A percentile compares a stretch with the other conserved stretches of the same genome.
phyloP scores from a whole-genome alignment of 2,888 invertebrate species.

The Caenorhabditis sp. region DNA sequence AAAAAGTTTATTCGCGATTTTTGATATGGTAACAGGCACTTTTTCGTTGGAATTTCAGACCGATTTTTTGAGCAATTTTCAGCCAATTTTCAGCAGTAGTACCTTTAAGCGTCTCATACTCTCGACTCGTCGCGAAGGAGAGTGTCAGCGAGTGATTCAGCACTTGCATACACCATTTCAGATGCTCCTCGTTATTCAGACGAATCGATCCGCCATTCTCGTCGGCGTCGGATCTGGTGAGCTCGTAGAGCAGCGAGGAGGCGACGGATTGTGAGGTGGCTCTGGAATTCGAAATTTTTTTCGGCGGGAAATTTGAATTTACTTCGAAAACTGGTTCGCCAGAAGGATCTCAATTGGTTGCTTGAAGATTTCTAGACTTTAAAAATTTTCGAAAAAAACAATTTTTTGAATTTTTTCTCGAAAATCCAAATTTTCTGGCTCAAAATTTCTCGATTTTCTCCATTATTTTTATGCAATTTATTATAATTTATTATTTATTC shows the following conservation, averaged over 20 bases:
- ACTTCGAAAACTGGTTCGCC: no score
- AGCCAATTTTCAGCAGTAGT: not conserved
- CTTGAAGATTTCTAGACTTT: no score
- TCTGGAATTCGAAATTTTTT: slow-evolving; percentile 43
- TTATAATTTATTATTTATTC: no score
- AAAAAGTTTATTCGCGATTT: no score
- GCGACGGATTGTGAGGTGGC: slow-evolving; percentile 72
- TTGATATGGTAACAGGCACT: no score
- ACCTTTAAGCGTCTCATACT: slow-evolving; percentile 77
- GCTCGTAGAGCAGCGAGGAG: slow-evolving; percentile 66
- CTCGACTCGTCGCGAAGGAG: slow-evolving; percentile 74
- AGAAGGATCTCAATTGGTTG: no score
- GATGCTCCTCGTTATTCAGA: slow-evolving; percentile 76
- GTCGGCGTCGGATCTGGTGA: slow-evolving; percentile 64
- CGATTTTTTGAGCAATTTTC: not conserved
- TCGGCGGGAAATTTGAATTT: not conserved
- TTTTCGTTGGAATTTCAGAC: not conserved
- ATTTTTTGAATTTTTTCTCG: no score
- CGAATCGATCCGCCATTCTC: slow-evolving; percentile 67
- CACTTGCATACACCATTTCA: slow-evolving; percentile 83
- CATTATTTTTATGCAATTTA: not conserved
- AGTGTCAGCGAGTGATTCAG: slow-evolving; percentile 80
- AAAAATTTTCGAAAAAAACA: no score
- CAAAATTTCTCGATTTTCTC: not conserved
- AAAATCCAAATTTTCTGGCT: no score